Evolutionary conservation across 2,888 invertebrate genomes (phyloP).

Genomic region (Crepidodera aurea): DNA sequence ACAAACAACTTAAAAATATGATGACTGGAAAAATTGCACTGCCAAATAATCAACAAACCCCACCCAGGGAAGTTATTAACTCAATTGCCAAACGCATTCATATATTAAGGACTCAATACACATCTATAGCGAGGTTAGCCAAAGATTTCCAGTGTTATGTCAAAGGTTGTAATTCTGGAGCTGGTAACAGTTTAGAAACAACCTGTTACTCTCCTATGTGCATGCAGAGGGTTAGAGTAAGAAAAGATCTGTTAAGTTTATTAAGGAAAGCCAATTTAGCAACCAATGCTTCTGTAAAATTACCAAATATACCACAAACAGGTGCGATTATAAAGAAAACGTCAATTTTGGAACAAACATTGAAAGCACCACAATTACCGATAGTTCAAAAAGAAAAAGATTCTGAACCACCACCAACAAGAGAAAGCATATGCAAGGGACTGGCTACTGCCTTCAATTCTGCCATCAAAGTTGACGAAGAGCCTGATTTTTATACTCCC

Average conservation of each 20-base stretch:
- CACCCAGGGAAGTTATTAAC: conserved; percentile 67
- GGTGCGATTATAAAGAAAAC: conserved; percentile 63
- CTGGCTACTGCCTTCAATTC: conserved; percentile 68
- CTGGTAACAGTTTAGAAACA: conserved; percentile 63
- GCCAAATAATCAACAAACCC: conserved; percentile 46
- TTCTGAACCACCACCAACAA: conserved; percentile 47
- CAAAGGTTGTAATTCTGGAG: conserved; percentile 70
- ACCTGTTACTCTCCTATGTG: conserved; percentile 86
- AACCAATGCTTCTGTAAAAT: conserved; percentile 63
- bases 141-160: conserved; percentile 80
- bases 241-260: conserved; percentile 72
- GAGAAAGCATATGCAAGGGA: conserved; percentile 69
- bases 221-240: conserved; percentile 74
- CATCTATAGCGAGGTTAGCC: conserved; percentile 72
- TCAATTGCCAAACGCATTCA: conserved; percentile 74
- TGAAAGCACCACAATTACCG: conserved; percentile 66
- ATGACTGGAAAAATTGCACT: conserved; percentile 58
- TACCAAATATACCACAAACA: conserved; percentile 52
- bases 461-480: conserved; percentile 68
- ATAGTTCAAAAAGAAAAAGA: conserved; percentile 41
- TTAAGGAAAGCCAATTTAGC: conserved; percentile 70
- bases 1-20: conserved; percentile 59
- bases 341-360: conserved; percentile 75
- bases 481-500: conserved; percentile 54
- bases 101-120: conserved; percentile 73